Percentiles rank a stretch among this genome's conserved stretches.
Conservation (phyloP, 2,113 vertebrate species). For the Aspidoscelis tigris region DNA sequence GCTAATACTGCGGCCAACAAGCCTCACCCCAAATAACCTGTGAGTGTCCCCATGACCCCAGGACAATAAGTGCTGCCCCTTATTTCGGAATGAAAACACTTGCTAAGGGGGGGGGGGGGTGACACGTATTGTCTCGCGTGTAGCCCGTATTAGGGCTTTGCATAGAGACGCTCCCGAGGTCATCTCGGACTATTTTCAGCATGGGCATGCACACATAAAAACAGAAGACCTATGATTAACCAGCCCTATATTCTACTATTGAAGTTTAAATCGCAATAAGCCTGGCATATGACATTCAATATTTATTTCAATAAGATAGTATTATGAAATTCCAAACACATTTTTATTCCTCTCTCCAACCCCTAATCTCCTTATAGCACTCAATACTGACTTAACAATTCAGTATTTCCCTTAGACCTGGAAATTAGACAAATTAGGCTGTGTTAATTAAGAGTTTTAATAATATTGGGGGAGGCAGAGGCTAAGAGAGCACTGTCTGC, state of each 20-base stretch:
- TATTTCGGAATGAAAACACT: too few relatives aligned
- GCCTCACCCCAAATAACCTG: too few relatives aligned
- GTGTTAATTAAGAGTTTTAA: not conserved
- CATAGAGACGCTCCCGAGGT: too few relatives aligned
- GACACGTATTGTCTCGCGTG: too few relatives aligned
- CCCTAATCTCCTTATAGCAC: conserved; percentile 5
- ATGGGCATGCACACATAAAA: conserved; percentile 3
- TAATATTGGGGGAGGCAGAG: conserved; percentile 4
- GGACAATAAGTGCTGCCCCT: too few relatives aligned
- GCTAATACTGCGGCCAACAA: too few relatives aligned
- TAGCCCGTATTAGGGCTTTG: too few relatives aligned
- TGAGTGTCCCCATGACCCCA: too few relatives aligned
- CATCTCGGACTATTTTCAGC: too few relatives aligned
- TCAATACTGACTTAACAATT: not conserved
- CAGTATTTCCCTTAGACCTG: conserved; percentile 2
- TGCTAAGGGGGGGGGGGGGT: too few relatives aligned
- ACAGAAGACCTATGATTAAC: conserved; percentile 35
- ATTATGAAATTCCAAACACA: conserved; percentile 50
- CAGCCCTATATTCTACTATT: not conserved
- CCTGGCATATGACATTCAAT: conserved; percentile 31
- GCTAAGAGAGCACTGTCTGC: not conserved
- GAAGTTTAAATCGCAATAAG: conserved; percentile 27
- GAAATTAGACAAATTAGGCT: conserved; percentile 9
- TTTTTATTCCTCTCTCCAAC: conserved; percentile 40
- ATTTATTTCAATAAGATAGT: conserved; percentile 46